Conservation (phyloP, 2,113 vertebrate genomes). For the Trichomycterus rosablanca region DNA sequence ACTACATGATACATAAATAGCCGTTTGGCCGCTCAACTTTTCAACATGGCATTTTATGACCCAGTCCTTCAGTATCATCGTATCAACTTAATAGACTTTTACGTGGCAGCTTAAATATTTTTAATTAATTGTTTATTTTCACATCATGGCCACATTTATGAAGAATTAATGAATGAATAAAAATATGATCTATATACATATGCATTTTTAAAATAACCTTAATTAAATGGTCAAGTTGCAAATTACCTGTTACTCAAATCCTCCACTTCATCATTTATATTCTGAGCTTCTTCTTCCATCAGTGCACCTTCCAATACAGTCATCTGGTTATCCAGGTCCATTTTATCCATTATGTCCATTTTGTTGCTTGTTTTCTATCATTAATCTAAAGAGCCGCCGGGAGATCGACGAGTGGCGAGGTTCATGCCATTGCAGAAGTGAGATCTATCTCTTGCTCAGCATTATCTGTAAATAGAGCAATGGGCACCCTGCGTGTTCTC, state of each 20-base stretch:
- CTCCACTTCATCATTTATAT: conserved; percentile 63
- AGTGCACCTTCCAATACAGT: conserved; percentile 57
- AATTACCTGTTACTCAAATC: conserved; percentile 75
- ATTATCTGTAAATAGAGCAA: conserved; percentile 87
- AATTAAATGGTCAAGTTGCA: no score
- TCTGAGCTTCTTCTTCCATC: conserved; percentile 30
- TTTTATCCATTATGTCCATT: conserved; percentile 57
- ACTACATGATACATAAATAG: no score
- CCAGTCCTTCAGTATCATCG: no score
- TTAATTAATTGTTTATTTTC: no score
- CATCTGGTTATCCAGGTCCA: conserved; percentile 62
- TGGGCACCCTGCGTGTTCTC: conserved; percentile 54
- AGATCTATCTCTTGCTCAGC: conserved; percentile 73
- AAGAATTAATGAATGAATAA: no score
- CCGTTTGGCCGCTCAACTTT: no score
- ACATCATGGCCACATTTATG: no score
- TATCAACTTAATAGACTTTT: no score
- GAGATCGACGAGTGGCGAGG: conserved; percentile 9
- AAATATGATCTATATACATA: no score
- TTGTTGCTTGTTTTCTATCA: conserved; percentile 25
- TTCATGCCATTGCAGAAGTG: conserved; percentile 35
- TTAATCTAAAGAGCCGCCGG: conserved; percentile 1
- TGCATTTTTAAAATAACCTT: no score
- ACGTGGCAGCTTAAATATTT: no score
- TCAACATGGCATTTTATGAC: no score